phyloP scores from a whole-genome alignment of 2,888 invertebrate species.

The Palloptera scutellata region DNA sequence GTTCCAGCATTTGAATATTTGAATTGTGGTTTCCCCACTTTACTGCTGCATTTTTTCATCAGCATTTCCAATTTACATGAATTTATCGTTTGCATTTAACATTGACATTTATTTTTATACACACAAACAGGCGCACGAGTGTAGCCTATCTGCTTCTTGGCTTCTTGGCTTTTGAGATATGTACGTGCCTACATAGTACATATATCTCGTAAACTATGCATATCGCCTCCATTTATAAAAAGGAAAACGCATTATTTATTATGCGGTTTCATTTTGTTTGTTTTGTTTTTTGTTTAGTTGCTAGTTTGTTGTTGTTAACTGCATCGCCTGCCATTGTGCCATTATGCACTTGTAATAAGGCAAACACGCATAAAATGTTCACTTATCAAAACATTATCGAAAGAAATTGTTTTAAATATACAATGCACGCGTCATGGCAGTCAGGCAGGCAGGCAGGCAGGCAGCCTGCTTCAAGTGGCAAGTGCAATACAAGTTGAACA shows the following conservation, averaged over 20 bases:
- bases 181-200: no score
- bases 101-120: conserved; percentile 17
- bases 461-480: no score
- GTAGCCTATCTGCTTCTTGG: no score
- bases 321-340: background rate
- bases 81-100: conserved; percentile 18
- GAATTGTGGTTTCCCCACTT: background rate
- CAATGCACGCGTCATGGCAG: background rate
- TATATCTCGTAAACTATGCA: no score
- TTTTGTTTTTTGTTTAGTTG: no score
- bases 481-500: no score
- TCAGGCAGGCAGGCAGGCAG: background rate
- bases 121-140: no score
- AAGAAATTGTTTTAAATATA: background rate
- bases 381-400: background rate
- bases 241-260: no score
- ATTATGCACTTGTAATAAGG: conserved; percentile 16
- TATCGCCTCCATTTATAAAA: no score
- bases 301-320: no score
- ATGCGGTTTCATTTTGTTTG: no score
- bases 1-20: background rate
- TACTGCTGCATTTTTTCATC: background rate
- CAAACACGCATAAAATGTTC: background rate
- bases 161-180: no score
- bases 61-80: conserved; percentile 15